Evolutionary conservation across 2,888 invertebrate species (phyloP), one percentile per base, ranked within the genome.

Genomic region (Oxyscelio sp.): DNA sequence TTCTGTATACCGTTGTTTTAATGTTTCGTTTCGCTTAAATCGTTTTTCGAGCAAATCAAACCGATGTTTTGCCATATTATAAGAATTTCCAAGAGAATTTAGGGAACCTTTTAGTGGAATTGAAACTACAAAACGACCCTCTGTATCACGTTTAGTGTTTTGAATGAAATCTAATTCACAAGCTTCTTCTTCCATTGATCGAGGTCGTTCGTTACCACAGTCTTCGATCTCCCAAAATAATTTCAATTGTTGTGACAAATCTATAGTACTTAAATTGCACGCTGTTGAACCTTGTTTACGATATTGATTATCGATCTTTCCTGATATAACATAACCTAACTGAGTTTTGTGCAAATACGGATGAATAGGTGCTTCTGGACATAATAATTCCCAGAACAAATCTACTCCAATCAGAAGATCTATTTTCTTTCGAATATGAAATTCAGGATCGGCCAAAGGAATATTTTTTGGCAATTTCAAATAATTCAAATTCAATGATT

Each of bases 361-460:
- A 2, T 43, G 43, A n/a, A 1, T 2, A 4, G 43, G 8, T 17
- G 15, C 1, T 5, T 61, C 56, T 2, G 24, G 19, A 15, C 61
- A 45, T 0, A 78, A 1, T 79, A 65, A 0, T 65, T 71, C 5
- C n/a, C n/a, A n/a, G n/a, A n/a, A n/a, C n/a, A n/a, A n/a, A n/a
- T n/a, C n/a, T n/a, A n/a, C n/a, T n/a, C 71, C 79, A 0, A 79
- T 71, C 1, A 79, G 13, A 48, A 79, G 56, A 19, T 79, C 71
- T 40, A 80, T 59, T 1, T n/a, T 40, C 22, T 73, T 65, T 3
- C 65, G 73, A 19, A 2, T 19, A 21, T 59, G 17, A 34, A 80
- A 73, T 13, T 73, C 19, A 4, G 63, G 54, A 63, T 74, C 63
- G 0, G 63, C 77, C 0, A 70, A 38, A 1, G 19, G 8, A n/a